Base-by-base conservation (phyloP, 2,113 vertebrate species). In the Regulus satrapa region DNA sequence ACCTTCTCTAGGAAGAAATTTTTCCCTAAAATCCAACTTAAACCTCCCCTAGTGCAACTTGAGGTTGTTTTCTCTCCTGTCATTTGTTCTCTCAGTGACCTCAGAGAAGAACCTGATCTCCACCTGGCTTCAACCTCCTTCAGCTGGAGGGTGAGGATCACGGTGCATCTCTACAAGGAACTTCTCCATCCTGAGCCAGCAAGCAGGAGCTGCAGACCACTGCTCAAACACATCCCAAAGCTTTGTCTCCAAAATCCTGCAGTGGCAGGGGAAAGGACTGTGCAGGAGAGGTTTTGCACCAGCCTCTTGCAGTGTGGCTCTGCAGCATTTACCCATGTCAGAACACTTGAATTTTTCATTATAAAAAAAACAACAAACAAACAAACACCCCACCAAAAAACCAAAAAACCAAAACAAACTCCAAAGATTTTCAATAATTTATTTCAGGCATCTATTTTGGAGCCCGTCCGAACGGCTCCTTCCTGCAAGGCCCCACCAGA, bases 391-490 rank as follows among this genome's bases (percentile, higher is more conserved):
- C n/a, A n/a, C n/a, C n/a, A 87, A 12, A 7, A 14, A 92, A 12
- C 26, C 10, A 13, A 9, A 40, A 8, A 29, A 41, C 17, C 7
- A 36, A 21, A 46, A 29, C 25, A 59, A 29, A 2, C 0, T 9
- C 5, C 20, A 4, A 83, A 69, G 43, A 32, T 81, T 79, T 75
- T 12, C 67, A 92, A n/a, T 61, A n/a, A 75, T 91, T 91, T 67
- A 45, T 48, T 67, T 80, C 72, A 91, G 74, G 46, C 68, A 85
- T 91, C 73, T 67, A 5, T 85, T 92, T 21, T 52, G 56, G 68
- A n/a, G n/a, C n/a, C n/a, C n/a, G n/a, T 64, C 64, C 8, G 14
- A 66, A 54, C 0, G 1, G 43, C 48, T 92, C 45, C 66, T 75
- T 81, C 89, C 69, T 79, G 80, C 40, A 28, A 85, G 80, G 67